Conservation (phyloP, 2,888 invertebrate genomes). For the Schizaphis graminum region DNA sequence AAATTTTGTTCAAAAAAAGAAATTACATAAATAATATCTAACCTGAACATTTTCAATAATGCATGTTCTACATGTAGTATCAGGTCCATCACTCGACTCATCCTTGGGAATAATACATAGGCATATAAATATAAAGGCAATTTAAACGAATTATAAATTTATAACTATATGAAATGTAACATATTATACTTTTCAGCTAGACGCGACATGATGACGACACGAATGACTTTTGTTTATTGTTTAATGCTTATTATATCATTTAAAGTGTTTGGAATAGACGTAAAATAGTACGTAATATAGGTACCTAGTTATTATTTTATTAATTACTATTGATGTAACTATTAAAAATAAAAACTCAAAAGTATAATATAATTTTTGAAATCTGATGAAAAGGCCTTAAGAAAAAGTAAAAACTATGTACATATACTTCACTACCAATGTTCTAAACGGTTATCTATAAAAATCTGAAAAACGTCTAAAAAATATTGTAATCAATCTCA, state of each 20-base stretch:
- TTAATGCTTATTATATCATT: neutral
- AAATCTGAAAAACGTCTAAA: too few species aligned
- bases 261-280: neutral
- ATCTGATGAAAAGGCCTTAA: too few species aligned
- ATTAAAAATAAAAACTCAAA: neutral
- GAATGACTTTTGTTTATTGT: constrained; percentile 1
- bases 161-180: neutral
- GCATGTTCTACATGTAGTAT: too few species aligned
- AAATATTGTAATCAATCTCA: too few species aligned
- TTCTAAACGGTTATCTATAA: too few species aligned
- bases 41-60: neutral
- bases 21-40: neutral
- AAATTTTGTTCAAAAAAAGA: too few species aligned
- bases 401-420: too few species aligned
- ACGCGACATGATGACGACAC: neutral
- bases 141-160: neutral
- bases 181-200: neutral
- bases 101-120: neutral
- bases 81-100: neutral
- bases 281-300: neutral
- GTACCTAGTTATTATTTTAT: too few species aligned
- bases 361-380: neutral
- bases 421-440: too few species aligned
- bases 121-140: neutral
- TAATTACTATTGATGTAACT: neutral